Conservation (phyloP, 2,888 invertebrate genomes). For the Catocala fraxini region DNA sequence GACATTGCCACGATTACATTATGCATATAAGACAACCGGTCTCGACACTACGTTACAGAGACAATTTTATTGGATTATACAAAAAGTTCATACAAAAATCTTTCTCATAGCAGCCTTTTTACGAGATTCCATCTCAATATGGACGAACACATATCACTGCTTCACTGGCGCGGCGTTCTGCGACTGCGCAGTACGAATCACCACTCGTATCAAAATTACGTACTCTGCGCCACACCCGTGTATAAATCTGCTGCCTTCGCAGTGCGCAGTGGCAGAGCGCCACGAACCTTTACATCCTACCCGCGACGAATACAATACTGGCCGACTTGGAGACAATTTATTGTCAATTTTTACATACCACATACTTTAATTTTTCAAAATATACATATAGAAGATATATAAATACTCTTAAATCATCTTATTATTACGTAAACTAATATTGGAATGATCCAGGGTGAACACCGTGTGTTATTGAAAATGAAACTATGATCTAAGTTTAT, state of each 20-base stretch:
- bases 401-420: conserved; percentile 33
- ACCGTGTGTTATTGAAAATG: conserved; percentile 10
- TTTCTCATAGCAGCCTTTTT: conserved; percentile 43
- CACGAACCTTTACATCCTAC: conserved; percentile 36
- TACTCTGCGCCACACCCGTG: background rate
- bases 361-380: conserved; percentile 26
- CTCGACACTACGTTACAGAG: conserved; percentile 8
- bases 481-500: conserved; percentile 18
- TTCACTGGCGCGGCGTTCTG: conserved; percentile 9
- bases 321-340: conserved; percentile 64
- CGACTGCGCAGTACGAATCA: conserved; percentile 13
- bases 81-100: conserved; percentile 20
- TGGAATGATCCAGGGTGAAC: conserved; percentile 35
- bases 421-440: conserved; percentile 11
- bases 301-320: conserved; percentile 65
- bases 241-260: conserved; percentile 18
- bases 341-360: conserved; percentile 45
- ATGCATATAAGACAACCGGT: conserved; percentile 24
- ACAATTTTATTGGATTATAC: conserved; percentile 6
- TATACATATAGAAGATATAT: conserved; percentile 43
- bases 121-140: conserved; percentile 58
- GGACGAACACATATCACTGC: conserved; percentile 57
- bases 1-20: conserved; percentile 16
- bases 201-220: conserved; percentile 13
- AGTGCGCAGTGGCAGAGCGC: conserved; percentile 6